phyloP scores from a whole-genome alignment of 2,797 vertebrate genomes.

The Chaunax sp. region DNA sequence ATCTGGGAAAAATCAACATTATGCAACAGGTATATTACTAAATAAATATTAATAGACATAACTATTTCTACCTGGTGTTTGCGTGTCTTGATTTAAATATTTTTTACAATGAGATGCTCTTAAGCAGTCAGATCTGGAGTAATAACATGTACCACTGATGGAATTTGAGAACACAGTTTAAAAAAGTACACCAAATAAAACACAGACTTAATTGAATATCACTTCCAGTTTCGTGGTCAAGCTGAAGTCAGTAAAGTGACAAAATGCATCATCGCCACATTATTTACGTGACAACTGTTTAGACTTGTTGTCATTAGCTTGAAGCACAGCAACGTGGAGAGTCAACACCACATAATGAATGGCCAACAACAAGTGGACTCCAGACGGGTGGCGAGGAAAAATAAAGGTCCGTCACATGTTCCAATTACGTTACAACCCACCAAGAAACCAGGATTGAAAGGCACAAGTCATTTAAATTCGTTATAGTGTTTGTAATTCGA shows the following conservation, averaged over 20 bases:
- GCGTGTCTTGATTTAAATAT: not conserved
- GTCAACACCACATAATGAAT: constrained; percentile 62
- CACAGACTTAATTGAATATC: not conserved
- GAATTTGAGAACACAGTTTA: not conserved
- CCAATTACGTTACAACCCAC: not conserved
- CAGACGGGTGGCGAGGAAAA: constrained; percentile 22
- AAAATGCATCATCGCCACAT: constrained; percentile 6
- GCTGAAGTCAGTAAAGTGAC: not conserved
- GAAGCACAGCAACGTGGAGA: constrained; percentile 57
- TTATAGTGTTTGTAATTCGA: rapidly evolving
- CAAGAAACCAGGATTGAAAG: not conserved
- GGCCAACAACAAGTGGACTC: constrained; percentile 75
- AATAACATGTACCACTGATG: not conserved
- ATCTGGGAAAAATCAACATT: constrained; percentile 35
- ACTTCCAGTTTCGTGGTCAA: not conserved
- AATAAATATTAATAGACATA: too few relatives aligned
- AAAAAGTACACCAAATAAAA: not conserved
- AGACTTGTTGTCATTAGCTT: constrained; percentile 38
- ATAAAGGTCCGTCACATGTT: constrained; percentile 17
- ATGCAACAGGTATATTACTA: constrained; percentile 45
- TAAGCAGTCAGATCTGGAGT: constrained; percentile 1
- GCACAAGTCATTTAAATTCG: rapidly evolving
- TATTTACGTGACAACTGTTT: constrained; percentile 28
- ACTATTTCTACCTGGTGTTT: constrained; percentile 26
- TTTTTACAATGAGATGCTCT: not conserved